Base-by-base conservation (phyloP, 2,888 invertebrate species). In the Podotricha telesiphe region DNA sequence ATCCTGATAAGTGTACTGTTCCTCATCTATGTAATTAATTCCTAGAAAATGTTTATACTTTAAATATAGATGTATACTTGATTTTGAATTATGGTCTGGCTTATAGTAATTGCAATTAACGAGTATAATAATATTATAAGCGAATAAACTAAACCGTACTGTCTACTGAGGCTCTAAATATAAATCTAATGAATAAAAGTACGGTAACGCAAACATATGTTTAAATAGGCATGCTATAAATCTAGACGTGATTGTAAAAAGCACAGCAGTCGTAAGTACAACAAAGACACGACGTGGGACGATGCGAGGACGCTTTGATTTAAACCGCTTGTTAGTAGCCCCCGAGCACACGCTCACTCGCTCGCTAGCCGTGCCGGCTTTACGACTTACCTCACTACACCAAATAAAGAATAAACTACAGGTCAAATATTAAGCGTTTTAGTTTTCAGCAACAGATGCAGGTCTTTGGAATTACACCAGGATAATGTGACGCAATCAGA, bases 281-380 rank as follows among this genome's bases (percentile, higher is more conserved):
- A 65, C 63, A 51, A 37, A 62, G 37, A 40, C 37, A 64, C 34
- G 15, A 28, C 58, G 19, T n/a, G 15, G 17, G 47, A 3, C 45
- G 50, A 59, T 50, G 50, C 59, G 42, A 61, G 59, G 67, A 51
- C 61, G 59, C 42, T 58, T 34, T 67, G 67, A 62, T 67, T 67
- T 67, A 67, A 67, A 53, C 53, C 45, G 53, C 53, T 67, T 67
- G 61, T 67, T 67, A 67, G 61, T 45, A 19, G 22, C 50, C 58
- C 40, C 51, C 15, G 42, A 66, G 28, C 19, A 22, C 19, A 4
- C 42, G 53, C 17, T 22, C 19, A 15, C 22, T 42, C n/a, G n/a
- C n/a, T n/a, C 45, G 37, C 59, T 15, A 1, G 37, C 37, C 10
- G 42, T 13, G 42, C 28, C 7, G 34, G 55, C 53, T 55, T 55